phyloP scores from a whole-genome alignment of 2,113 vertebrate genomes.

The Herpetotheres cachinnans region DNA sequence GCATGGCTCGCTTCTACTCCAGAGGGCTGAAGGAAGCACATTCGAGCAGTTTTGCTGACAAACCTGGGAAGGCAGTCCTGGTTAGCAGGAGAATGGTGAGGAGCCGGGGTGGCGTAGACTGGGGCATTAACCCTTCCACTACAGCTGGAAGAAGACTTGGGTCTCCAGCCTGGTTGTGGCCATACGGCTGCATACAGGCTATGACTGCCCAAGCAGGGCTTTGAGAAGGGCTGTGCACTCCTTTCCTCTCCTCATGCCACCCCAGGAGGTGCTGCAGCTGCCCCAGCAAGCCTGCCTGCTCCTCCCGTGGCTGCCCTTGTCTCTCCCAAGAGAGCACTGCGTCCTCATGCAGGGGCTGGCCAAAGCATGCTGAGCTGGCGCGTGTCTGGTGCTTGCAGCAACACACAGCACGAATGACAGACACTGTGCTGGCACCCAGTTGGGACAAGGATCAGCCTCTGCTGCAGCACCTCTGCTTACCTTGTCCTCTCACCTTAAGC shows the following conservation, averaged over 20 bases:
- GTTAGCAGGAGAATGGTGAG: background rate
- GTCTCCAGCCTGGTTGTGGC: background rate
- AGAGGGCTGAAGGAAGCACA: background rate
- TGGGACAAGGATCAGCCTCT: background rate
- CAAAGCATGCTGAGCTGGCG: background rate
- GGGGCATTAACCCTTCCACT: background rate
- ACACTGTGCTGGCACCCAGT: background rate
- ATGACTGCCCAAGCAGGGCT: background rate
- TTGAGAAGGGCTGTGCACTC: background rate
- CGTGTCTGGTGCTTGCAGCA: background rate
- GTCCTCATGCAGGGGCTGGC: background rate
- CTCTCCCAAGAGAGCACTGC: background rate
- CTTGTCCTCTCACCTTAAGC: background rate
- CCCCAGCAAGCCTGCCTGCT: background rate
- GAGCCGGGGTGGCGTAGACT: background rate
- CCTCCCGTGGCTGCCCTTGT: background rate
- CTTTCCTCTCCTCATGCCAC: background rate
- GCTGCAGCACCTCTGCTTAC: background rate
- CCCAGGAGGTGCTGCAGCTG: background rate
- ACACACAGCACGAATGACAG: background rate
- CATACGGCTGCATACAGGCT: background rate
- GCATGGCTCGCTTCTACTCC: fast-evolving
- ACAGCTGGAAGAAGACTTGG: background rate
- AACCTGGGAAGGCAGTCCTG: background rate
- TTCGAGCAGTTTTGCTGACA: background rate